Evolutionary conservation across 1,140 invertebrate species (phyloP).

Genomic region (Steinernema feltiae): DNA sequence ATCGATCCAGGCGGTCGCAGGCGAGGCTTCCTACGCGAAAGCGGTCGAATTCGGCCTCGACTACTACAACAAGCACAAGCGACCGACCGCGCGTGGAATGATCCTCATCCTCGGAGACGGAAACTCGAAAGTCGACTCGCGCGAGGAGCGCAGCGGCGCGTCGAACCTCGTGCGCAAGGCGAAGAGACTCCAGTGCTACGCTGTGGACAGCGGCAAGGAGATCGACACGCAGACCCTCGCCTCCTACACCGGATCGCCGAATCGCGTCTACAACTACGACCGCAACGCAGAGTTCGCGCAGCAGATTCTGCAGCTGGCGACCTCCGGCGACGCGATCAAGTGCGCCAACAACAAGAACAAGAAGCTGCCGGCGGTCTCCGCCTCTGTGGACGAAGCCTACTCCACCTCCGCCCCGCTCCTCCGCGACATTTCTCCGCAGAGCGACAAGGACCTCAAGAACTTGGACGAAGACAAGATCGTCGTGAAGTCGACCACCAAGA

Average conservation of each 20-base stretch:
- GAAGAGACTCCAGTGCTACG: conserved; percentile 31
- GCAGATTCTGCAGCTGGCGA: conserved; percentile 28
- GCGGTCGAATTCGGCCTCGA: conserved; percentile 36
- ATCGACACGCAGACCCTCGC: conserved; percentile 36
- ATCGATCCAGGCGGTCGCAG: conserved; percentile 27
- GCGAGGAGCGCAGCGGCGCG: conserved; percentile 32
- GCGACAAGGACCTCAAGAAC: conserved; percentile 12
- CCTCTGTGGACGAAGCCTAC: neutral
- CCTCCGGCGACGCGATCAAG: conserved; percentile 22
- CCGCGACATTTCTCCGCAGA: conserved; percentile 17
- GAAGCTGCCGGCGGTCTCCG: neutral
- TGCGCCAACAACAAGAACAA: conserved; percentile 1
- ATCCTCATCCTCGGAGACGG: conserved; percentile 46
- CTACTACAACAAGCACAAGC: conserved; percentile 36
- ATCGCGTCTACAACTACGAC: conserved; percentile 42
- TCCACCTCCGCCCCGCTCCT: neutral
- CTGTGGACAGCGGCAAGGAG: conserved; percentile 45
- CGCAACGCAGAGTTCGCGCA: conserved; percentile 49
- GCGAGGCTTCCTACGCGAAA: conserved; percentile 40
- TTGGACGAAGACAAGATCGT: conserved; percentile 22
- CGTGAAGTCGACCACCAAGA: conserved; percentile 1
- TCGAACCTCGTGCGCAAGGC: conserved; percentile 29
- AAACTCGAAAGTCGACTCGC: conserved; percentile 23
- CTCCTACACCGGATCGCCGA: conserved; percentile 38
- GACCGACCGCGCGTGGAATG: conserved; percentile 36